Percentiles rank a stretch among this genome's conserved stretches.
Conservation (phyloP, 2,888 invertebrate species). For the Lydus trimaculatus region DNA sequence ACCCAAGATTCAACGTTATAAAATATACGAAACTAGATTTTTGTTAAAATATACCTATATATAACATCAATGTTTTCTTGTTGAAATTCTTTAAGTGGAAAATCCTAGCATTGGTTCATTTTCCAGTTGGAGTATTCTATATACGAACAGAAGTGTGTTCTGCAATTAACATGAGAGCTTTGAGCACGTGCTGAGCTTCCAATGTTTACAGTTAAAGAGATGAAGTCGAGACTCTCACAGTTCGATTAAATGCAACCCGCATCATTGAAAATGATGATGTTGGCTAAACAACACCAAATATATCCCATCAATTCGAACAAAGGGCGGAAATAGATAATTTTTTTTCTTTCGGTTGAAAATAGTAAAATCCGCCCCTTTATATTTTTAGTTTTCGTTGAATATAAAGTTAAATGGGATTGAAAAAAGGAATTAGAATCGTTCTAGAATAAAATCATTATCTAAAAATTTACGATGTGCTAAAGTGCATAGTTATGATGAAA, state of each 20-base stretch:
- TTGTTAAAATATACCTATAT: too few species aligned
- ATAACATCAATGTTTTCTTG: too few species aligned
- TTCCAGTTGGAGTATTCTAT: not conserved
- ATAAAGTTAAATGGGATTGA: constrained; percentile 3
- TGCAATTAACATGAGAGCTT: not conserved
- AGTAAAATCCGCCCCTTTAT: not conserved
- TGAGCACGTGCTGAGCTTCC: not conserved
- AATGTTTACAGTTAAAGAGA: not conserved
- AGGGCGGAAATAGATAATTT: not conserved
- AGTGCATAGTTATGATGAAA: constrained; percentile 1
- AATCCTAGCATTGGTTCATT: not conserved
- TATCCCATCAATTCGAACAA: not conserved
- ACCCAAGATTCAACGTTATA: not conserved
- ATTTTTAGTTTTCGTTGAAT: not conserved
- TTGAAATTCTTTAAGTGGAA: not conserved
- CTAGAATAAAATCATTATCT: constrained; percentile 1
- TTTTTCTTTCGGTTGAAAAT: not conserved
- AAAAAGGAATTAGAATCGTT: constrained; percentile 1
- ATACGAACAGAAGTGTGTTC: not conserved
- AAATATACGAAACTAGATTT: too few species aligned
- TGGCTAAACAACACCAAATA: not conserved
- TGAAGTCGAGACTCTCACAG: not conserved
- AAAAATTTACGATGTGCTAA: constrained; percentile 7
- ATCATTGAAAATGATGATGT: not conserved
- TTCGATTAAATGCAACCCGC: constrained; percentile 4